Percentiles rank a stretch among this genome's conserved stretches.
phyloP scores from a whole-genome alignment of 1,140 invertebrate species.

The Euura saliciscinereae region DNA sequence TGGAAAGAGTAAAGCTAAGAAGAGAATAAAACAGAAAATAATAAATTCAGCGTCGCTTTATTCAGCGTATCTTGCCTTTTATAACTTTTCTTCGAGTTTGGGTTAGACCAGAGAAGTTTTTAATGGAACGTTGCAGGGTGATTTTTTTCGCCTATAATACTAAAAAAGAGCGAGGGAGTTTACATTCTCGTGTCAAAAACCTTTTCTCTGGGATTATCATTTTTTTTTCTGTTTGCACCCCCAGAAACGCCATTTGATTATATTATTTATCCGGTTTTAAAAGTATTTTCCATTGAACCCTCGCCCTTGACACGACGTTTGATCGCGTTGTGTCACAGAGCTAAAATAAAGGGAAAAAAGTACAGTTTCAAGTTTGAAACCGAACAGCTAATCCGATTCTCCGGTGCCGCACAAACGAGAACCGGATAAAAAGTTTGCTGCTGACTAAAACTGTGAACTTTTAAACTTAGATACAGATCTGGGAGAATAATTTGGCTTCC shows the following conservation, averaged over 20 bases:
- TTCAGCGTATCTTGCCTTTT: neutral
- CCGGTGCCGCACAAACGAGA: neutral
- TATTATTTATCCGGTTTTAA: too few relatives aligned
- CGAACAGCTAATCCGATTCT: neutral
- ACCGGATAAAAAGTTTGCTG: neutral
- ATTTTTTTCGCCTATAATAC: neutral
- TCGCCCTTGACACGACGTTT: too few relatives aligned
- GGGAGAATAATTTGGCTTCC: too few relatives aligned
- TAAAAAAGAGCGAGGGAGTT: neutral
- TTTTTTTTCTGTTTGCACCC: too few relatives aligned
- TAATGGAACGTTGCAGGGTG: neutral
- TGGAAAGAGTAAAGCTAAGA: neutral
- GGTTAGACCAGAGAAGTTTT: neutral
- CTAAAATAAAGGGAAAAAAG: neutral
- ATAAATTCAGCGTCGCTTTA: neutral
- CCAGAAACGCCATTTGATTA: too few relatives aligned
- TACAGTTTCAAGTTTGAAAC: neutral
- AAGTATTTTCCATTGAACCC: too few relatives aligned
- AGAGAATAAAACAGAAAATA: neutral
- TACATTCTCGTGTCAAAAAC: neutral
- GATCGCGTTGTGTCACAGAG: too few relatives aligned
- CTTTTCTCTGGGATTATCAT: too few relatives aligned
- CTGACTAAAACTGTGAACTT: too few relatives aligned
- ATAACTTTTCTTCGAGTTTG: conserved; percentile 1
- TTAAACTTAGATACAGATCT: too few relatives aligned